Conservation (phyloP, 1,140 invertebrate species). For the Oscheius sp. region DNA sequence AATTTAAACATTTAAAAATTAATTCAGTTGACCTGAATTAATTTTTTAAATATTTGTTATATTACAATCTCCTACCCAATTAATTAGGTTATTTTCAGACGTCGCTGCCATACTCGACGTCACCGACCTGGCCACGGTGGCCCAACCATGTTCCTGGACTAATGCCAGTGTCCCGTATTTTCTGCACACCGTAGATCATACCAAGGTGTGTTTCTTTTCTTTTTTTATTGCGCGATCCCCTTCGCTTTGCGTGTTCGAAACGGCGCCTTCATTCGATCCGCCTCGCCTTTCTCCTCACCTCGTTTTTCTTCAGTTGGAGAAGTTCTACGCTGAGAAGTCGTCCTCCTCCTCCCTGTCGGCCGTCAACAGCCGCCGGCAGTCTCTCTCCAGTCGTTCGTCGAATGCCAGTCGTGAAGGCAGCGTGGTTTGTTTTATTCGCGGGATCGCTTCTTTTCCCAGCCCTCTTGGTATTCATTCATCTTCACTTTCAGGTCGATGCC, state of each 20-base stretch:
- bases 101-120: constrained; percentile 54
- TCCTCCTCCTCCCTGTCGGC: constrained; percentile 16
- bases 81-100: constrained; percentile 54
- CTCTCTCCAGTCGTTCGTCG: background rate
- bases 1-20: background rate
- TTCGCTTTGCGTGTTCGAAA: too few species aligned
- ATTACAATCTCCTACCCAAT: constrained; percentile 15
- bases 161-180: constrained; percentile 56
- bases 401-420: background rate
- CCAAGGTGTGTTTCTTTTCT: constrained; percentile 42
- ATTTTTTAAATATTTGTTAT: background rate
- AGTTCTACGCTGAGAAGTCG: constrained; percentile 20
- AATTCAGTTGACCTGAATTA: background rate
- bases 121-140: constrained; percentile 44
- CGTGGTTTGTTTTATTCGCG: background rate
- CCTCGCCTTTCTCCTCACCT: too few species aligned
- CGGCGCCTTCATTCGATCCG: too few species aligned
- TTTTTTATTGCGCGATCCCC: constrained; percentile 1
- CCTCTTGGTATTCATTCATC: too few species aligned
- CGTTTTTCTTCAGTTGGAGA: constrained; percentile 8
- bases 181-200: constrained; percentile 51
- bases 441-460: background rate
- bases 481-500: background rate
- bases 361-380: constrained; percentile 8
- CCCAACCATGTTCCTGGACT: constrained; percentile 56